Conservation (phyloP, 2,113 vertebrate species). For the Brachyhypopomus gauderio region DNA sequence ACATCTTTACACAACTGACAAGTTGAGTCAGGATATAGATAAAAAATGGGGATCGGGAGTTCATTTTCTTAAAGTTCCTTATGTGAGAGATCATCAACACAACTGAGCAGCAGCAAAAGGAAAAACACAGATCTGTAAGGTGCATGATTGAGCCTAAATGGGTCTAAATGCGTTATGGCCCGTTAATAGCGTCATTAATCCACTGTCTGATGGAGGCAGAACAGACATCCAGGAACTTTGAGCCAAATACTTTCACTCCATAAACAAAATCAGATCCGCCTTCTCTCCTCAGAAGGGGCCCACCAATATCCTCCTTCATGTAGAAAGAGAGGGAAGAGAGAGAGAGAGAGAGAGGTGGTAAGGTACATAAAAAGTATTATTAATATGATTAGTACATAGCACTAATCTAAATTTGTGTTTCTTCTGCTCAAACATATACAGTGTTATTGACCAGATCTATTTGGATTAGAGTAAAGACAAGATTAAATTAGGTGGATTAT, state of each 20-base stretch:
- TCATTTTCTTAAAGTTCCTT: too few relatives aligned
- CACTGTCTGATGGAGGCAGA: not conserved
- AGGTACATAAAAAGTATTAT: not conserved
- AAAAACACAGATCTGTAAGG: not conserved
- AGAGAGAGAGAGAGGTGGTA: not conserved
- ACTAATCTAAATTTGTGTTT: too few relatives aligned
- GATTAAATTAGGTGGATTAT: too few relatives aligned
- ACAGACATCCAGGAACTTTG: not conserved
- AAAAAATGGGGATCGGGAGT: too few relatives aligned
- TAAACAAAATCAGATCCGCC: not conserved
- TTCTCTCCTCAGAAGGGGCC: constrained; percentile 2
- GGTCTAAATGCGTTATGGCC: not conserved
- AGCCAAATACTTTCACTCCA: not conserved
- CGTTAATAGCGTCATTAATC: not conserved
- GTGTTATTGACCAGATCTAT: too few relatives aligned
- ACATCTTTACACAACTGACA: too few relatives aligned
- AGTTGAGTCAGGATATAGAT: too few relatives aligned
- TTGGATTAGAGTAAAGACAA: too few relatives aligned
- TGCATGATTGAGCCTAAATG: not conserved
- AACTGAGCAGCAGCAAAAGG: too few relatives aligned
- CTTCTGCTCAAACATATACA: too few relatives aligned
- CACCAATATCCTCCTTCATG: not conserved
- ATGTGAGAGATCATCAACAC: too few relatives aligned
- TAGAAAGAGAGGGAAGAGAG: not conserved
- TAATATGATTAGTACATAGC: too few relatives aligned